Base-by-base conservation (phyloP, 2,888 invertebrate species). In the Bruchidius siliquastri region DNA sequence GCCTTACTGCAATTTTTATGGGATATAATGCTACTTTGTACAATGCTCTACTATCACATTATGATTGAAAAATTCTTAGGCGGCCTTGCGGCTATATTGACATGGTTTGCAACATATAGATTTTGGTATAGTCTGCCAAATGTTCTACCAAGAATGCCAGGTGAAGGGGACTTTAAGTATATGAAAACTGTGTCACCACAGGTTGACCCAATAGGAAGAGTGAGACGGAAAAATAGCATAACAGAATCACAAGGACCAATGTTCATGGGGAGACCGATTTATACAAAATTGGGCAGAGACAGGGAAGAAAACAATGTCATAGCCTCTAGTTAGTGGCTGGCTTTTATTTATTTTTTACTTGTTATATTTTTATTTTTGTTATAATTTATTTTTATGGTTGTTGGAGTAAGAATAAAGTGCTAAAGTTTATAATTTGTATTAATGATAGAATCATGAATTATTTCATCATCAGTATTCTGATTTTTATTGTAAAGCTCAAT, bases 31-130 rank as follows among this genome's bases (percentile, higher is more conserved):
- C 88, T 99, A 70, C 89, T 97, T 2, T 93, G 94, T 67, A 98
- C 99, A 0, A 93, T 96, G 85, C 84, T 99, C 8, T 99, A 98
- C 86, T 98, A 97, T 87, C 99, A 99, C 86, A 94, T 94, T 71
- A 95, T 98, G 94, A 91, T 96, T 26, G 98, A 99, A 85, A 99
- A 99, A 85, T 92, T 99, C 76, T 85, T 96, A 0, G 97, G 96
- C 80, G 96, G 96, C 22, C 88, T 93, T n/a, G 88, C 95, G 81
- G 98, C 97, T 13, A 92, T 97, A 80, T 83, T 93, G 4, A 94
- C 94, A 49, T 98, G 98, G 98, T 97, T 94, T 88, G 87, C 95
- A 22, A 96, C 96, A 0, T 98, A 98, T 85, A 90, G 92, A 76
- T 90, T 92, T 80, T 94, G 94, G 93, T 96, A 91, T 84, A 89